A percentile compares a stretch with the other conserved stretches of the same genome.
Evolutionary conservation across 2,113 vertebrate genomes (phyloP).

Genomic region (Passer domesticus): DNA sequence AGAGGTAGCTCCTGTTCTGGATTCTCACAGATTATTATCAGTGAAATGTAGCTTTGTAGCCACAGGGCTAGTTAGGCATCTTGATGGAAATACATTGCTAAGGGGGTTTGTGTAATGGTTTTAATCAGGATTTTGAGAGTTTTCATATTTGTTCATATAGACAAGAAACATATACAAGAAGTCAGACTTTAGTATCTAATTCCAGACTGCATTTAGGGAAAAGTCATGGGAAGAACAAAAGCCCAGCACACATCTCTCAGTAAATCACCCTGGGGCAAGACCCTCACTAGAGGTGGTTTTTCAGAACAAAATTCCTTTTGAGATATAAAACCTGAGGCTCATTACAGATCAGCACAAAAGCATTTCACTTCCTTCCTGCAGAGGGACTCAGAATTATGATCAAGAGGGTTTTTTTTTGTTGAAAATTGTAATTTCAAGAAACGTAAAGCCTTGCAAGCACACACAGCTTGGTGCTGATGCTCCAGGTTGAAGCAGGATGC

Average conservation of each 20-base stretch:
- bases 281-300: neutral
- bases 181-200: neutral
- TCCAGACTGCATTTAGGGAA: neutral
- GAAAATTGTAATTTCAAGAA: neutral
- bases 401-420: neutral
- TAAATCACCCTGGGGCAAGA: neutral
- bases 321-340: neutral
- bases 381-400: neutral
- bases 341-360: neutral
- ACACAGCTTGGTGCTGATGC: neutral
- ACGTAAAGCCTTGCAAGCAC: neutral
- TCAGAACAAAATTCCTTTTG: neutral
- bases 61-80: neutral
- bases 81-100: neutral
- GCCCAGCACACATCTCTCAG: neutral
- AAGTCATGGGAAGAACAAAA: neutral
- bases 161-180: neutral
- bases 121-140: neutral
- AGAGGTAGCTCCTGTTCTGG: neutral
- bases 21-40: neutral
- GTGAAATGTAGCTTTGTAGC: neutral
- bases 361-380: neutral
- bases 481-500: neutral
- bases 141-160: neutral
- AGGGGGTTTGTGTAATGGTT: neutral